Conservation (phyloP, 2,113 vertebrate genomes). For the Calyptomena viridis region DNA sequence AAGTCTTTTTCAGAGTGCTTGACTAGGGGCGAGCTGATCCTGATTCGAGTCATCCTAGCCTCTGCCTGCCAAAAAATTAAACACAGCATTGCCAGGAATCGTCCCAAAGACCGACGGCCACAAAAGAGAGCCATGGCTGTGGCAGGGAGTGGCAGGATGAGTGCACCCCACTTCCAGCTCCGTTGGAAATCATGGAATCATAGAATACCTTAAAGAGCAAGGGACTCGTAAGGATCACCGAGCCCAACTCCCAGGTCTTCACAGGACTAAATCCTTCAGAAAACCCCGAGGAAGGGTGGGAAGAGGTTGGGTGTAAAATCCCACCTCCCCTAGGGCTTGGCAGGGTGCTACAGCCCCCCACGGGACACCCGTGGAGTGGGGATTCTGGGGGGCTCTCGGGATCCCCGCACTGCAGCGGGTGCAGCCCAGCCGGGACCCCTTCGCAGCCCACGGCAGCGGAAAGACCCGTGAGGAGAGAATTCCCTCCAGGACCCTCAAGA, state of each 20-base stretch:
- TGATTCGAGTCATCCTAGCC: background rate
- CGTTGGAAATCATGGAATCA: fast-evolving
- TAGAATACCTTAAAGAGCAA: fast-evolving
- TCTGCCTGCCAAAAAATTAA: background rate
- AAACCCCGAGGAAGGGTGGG: background rate
- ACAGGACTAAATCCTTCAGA: background rate
- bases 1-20: background rate
- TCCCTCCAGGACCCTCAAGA: fast-evolving
- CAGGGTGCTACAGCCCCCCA: background rate
- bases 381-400: background rate
- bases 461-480: background rate
- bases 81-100: fast-evolving
- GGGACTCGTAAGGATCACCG: background rate
- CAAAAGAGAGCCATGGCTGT: fast-evolving
- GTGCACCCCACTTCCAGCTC: background rate
- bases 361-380: fast-evolving
- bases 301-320: background rate
- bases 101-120: fast-evolving
- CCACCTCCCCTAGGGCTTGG: too few species aligned
- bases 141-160: fast-evolving
- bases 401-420: background rate
- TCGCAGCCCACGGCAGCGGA: background rate
- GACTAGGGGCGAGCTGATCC: background rate
- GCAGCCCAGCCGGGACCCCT: background rate
- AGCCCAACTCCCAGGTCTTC: background rate